Evolutionary conservation across 2,888 invertebrate genomes (phyloP).

Genomic region (Adelphocoris suturalis): DNA sequence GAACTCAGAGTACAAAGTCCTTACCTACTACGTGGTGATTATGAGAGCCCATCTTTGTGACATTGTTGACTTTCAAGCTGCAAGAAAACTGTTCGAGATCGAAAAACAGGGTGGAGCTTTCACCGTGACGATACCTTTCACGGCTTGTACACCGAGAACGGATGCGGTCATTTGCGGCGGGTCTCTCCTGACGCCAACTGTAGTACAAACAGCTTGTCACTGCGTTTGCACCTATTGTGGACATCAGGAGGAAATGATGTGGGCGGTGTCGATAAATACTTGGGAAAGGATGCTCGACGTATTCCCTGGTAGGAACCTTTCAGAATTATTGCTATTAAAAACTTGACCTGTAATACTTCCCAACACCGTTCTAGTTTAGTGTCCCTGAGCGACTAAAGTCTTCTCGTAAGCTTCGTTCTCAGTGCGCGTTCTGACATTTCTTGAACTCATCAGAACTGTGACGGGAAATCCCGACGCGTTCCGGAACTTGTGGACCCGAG

Average conservation of each 20-base stretch:
- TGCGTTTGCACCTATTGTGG: background rate
- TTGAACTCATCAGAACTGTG: no score
- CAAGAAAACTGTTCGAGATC: background rate
- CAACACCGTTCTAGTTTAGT: no score
- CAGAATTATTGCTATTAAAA: no score
- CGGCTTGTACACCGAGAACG: background rate
- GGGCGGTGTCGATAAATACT: background rate
- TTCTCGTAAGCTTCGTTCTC: no score
- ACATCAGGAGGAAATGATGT: background rate
- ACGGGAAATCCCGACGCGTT: no score
- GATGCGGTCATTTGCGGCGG: background rate
- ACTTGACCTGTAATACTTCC: no score
- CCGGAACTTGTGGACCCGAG: no score
- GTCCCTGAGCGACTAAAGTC: no score
- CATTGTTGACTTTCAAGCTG: background rate
- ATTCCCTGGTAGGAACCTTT: background rate
- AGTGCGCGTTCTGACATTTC: no score
- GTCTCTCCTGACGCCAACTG: background rate
- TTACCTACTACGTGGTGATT: background rate
- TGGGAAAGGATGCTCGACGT: background rate
- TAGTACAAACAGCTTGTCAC: background rate
- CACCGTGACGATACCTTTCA: background rate
- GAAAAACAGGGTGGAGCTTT: background rate
- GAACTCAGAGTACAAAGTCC: background rate
- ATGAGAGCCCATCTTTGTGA: background rate